Base-by-base conservation (phyloP, 2,797 vertebrate species). In the Emydoidea blandingii region DNA sequence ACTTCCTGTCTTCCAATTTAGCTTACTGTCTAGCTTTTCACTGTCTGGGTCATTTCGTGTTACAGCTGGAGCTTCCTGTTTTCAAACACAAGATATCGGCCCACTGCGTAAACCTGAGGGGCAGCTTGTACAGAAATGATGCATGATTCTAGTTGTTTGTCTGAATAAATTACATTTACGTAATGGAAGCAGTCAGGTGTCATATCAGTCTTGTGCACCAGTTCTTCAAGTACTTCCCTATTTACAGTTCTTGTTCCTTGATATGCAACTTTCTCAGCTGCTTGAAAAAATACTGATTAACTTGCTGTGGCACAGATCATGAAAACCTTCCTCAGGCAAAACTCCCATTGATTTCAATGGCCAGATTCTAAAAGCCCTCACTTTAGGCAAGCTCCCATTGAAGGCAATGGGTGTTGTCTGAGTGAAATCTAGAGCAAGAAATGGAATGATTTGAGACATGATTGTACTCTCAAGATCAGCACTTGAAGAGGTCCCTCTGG, bases 11-110 rank as follows among this genome's bases (percentile, higher is more conserved):
- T 98, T 98, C 98, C 97, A 98, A 95, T 98, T 98, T 98, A 97
- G 97, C 95, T 96, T 97, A 91, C 93, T 97, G 97, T 95, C 92
- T 98, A 95, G 95, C 96, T 97, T 98, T 96, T 96, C 95, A 95
- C 97, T 93, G 98, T 98, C 98, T 98, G 98, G 98, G 98, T 98
- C 98, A 98, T 97, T 98, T 97, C 93, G 89, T 97, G 97, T 97
- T 98, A 97, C 98, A 98, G 98, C 98, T 98, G 98, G 98, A 74
- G 95, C 97, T 98, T 98, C 98, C 98, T 98, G 98, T 98, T 98
- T 98, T 98, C 94, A 97, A 98, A 95, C 92, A 96, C 97, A 0
- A 23, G 62, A 76, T 97, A 94, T 96, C 97, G 98, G 95, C 97
- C 94, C 97, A 98, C 97, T 98, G 97, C 98, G 97, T 98, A 98